Evolutionary conservation across 2,888 invertebrate genomes (phyloP), one percentile per base, ranked within the genome.

Genomic region (Morpho deidamia): DNA sequence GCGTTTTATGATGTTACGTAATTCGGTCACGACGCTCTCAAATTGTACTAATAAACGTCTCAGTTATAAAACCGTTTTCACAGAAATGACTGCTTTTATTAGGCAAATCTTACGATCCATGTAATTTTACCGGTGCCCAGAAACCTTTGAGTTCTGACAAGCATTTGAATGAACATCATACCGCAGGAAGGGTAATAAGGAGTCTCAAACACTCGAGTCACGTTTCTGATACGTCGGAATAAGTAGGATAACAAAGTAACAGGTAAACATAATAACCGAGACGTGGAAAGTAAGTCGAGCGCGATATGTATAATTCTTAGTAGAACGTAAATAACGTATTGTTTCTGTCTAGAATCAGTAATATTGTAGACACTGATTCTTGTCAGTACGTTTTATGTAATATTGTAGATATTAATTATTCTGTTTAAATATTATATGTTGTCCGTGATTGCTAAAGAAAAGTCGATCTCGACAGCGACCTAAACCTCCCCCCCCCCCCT

Each of bases 161-260:
- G 55, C 41, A 61, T 66, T 55, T 34, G 44, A 61, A 64, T 66
- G 58, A 67, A 64, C 56, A 51, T 56, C 59, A 54, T 54, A 54
- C 11, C 55, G 53, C 55, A 47, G 59, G 56, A 44, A 64, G 61
- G 62, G 64, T 64, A 61, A 60, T 62, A 58, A 53, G 51, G 45
- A 46, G 53, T 50, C 41, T 60, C 48, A 39, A 54, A 54, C 51
- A 70, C 61, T 53, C 67, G 11, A 58, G 62, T 62, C 72, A 72
- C 72, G 71, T 72, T 60, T 57, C 53, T 51, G 60, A 55, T 66
- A 61, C 63, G 60, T 53, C 48, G 60, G 65, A 65, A 63, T 66
- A 69, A 67, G 66, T 65, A 60, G 64, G 63, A 67, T 70, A 66
- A 61, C 65, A 61, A 59, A 59, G 59, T 47, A 54, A 53, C 54